Percentiles rank a stretch among this genome's conserved stretches.
These are phyloP conservation scores for Drosophila nigromelanica DNA, from an alignment of 1,140 invertebrate genomes.

Conservation along the genomic window DNA sequence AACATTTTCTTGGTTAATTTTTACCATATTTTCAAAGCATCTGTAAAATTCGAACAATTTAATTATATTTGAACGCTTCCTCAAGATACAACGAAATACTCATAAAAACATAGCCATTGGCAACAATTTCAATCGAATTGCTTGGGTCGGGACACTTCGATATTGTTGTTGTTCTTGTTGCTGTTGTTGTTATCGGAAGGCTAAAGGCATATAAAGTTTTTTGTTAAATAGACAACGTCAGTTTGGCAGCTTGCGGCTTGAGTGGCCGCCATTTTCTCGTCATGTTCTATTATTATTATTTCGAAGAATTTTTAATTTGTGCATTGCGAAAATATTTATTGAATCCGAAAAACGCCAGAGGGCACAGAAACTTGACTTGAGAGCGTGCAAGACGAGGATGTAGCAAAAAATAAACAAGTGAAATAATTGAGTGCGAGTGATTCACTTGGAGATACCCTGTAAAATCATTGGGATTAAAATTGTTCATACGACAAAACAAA, in stretches of 20 bases:
- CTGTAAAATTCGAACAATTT: conserved; percentile 70
- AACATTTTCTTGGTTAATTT: conserved; percentile 46
- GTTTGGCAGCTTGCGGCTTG: conserved; percentile 40
- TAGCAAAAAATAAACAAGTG: conserved; percentile 10
- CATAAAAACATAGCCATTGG: conserved; percentile 75
- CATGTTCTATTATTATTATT: conserved; percentile 66
- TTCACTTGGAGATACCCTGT: neutral
- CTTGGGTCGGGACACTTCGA: conserved; percentile 34
- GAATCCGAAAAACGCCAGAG: conserved; percentile 72
- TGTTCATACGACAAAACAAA: too few relatives aligned
- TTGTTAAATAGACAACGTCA: conserved; percentile 64
- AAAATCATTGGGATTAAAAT: neutral
- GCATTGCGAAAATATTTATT: conserved; percentile 81
- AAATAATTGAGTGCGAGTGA: neutral
- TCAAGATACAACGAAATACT: conserved; percentile 51
- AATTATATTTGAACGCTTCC: conserved; percentile 69
- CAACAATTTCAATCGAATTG: conserved; percentile 79
- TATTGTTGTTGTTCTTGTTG: conserved; percentile 9
- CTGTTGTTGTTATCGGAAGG: conserved; percentile 58
- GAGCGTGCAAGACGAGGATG: neutral
- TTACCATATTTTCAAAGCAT: conserved; percentile 48
- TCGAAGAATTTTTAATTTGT: conserved; percentile 79
- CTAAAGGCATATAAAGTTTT: conserved; percentile 65
- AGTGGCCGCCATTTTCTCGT: conserved; percentile 21
- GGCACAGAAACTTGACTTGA: conserved; percentile 32